Conservation (phyloP, 2,797 vertebrate genomes). For the Lacerta bilineata region DNA sequence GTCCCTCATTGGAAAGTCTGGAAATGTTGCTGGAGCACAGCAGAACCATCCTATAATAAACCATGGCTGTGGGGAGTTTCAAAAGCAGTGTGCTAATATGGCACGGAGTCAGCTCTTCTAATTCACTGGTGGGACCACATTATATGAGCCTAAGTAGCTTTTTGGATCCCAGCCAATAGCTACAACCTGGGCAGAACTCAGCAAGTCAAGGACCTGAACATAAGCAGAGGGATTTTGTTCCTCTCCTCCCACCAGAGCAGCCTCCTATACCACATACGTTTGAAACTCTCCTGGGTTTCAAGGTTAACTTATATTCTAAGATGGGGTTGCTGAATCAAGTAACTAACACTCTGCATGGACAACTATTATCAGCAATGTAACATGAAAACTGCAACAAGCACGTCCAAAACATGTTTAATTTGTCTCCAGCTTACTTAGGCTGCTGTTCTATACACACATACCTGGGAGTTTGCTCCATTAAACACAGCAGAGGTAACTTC, state of each 20-base stretch:
- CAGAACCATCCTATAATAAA: not conserved
- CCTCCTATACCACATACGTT: not conserved
- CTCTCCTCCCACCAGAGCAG: not conserved
- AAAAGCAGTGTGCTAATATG: not conserved
- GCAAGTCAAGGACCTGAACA: not conserved
- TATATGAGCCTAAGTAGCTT: not conserved
- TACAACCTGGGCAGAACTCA: not conserved
- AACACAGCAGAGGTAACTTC: not conserved
- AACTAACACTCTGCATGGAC: not conserved
- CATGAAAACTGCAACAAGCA: not conserved
- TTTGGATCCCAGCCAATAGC: not conserved
- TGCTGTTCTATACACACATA: not conserved
- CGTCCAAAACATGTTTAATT: not conserved
- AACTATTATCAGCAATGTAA: not conserved
- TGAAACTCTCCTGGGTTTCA: not conserved
- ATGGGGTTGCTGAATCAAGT: not conserved
- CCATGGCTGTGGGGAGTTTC: not conserved
- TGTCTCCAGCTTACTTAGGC: not conserved
- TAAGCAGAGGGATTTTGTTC: not conserved
- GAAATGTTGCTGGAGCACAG: conserved; percentile 30
- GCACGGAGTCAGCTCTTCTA: not conserved
- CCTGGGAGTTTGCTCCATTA: not conserved
- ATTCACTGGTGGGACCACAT: not conserved
- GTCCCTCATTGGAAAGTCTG: not conserved
- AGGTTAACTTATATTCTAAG: not conserved